Evolutionary conservation across 2,113 vertebrate genomes (phyloP), one percentile per base, ranked within the genome.

Genomic region (Colaptes auratus): DNA sequence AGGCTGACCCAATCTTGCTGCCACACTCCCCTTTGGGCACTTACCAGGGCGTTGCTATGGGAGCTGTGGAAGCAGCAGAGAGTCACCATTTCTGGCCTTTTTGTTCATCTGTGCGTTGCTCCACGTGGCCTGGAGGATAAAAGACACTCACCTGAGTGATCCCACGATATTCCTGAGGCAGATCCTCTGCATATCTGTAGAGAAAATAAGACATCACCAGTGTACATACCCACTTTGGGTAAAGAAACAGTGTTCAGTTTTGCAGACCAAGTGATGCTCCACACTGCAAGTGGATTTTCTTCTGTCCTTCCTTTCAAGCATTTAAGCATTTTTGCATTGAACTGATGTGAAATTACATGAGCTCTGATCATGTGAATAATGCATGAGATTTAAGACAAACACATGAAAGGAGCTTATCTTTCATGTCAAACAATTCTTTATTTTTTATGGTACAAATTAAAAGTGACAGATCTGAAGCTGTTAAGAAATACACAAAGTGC

Each of bases 351-450:
- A 88, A 88, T 69, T 94, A 96, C 74, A 87, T 19, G 94, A 95
- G 92, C 55, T 65, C 70, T 78, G 93, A 88, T 82, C 92, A 72
- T 39, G 80, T 95, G 82, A 96, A 96, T 96, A 93, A 96, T 95
- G 64, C 85, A 96, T 95, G 91, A 96, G 88, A 93, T 95, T 96
- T 90, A 96, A 97, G 96, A 95, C 94, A 97, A 95, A 87, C 71
- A 95, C 82, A 86, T 76, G 92, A 95, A 96, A 87, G 78, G 93
- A 97, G 72, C 95, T 97, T 95, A 92, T 94, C 88, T 94, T 97
- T 98, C 98, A 99, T 99, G 98, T 99, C 98, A 99, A 99, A 99
- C 98, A 99, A 98, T 98, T 98, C 98, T 99, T 99, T 99, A 99
- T 99, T 99, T 98, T 98, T 98, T 98, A 99, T 99, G 99, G 96